Conservation (phyloP, 2,113 vertebrate genomes). For the Miniopterus natalensis region DNA sequence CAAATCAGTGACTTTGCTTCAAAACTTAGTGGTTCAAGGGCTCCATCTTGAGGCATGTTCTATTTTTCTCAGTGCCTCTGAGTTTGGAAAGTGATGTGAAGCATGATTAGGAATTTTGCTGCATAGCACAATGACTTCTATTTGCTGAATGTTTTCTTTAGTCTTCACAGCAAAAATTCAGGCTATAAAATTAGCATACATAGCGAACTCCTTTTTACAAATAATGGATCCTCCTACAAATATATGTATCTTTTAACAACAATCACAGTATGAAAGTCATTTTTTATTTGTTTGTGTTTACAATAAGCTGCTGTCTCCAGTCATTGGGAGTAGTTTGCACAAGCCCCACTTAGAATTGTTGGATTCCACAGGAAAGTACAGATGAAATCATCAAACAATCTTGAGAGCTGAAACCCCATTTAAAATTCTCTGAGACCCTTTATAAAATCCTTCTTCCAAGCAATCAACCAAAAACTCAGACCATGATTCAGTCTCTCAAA, state of each 20-base stretch:
- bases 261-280: background rate
- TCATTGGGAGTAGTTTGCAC: background rate
- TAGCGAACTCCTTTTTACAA: background rate
- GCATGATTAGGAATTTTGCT: background rate
- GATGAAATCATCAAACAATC: background rate
- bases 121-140: background rate
- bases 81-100: background rate
- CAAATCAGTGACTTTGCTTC: constrained; percentile 53
- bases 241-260: background rate
- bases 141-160: constrained; percentile 29
- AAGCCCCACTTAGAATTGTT: background rate
- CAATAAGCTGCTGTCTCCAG: background rate
- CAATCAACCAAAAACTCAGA: background rate
- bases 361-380: background rate
- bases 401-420: background rate
- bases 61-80: constrained; percentile 50
- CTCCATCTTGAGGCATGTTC: constrained; percentile 89
- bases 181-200: background rate
- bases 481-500: background rate
- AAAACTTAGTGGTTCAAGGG: constrained; percentile 87
- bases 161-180: constrained; percentile 47
- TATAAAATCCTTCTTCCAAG: background rate
- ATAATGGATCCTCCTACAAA: background rate
- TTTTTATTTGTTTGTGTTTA: constrained; percentile 40
- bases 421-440: constrained; percentile 9